A percentile compares a stretch with the other conserved stretches of the same genome.
Evolutionary conservation across 2,797 vertebrate genomes (phyloP).

Genomic region (Pseudomugil gertrudae): DNA sequence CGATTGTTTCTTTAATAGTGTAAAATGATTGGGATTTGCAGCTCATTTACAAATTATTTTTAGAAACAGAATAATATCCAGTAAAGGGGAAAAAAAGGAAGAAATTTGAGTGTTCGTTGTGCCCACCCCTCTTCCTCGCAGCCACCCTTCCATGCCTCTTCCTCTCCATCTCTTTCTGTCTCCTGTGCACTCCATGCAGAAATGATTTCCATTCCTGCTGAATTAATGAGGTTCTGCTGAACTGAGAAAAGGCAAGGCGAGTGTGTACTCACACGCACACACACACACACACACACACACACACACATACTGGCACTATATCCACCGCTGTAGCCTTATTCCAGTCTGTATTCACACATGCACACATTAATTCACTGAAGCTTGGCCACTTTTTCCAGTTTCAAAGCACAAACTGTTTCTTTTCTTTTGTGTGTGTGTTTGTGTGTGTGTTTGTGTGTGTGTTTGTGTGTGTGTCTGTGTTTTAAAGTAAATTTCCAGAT

Average conservation of each 20-base stretch:
- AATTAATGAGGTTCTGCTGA: constrained; percentile 90
- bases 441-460: too few relatives aligned
- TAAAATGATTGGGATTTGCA: constrained; percentile 25
- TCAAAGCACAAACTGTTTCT: constrained; percentile 50
- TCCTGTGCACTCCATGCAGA: constrained; percentile 81
- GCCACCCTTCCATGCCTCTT: constrained; percentile 62
- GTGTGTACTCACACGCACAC: constrained; percentile 50
- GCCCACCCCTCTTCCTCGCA: constrained; percentile 27
- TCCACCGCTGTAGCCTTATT: constrained; percentile 62
- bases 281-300: constrained; percentile 41
- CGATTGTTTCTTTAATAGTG: constrained; percentile 12
- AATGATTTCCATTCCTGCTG: constrained; percentile 87
- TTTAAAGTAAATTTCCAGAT: constrained; percentile 47
- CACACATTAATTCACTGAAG: constrained; percentile 54
- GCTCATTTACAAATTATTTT: constrained; percentile 51
- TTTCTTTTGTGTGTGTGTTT: background rate
- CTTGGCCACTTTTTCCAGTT: constrained; percentile 45
- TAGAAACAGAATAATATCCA: constrained; percentile 49
- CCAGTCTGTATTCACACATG: constrained; percentile 57
- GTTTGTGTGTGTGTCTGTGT: background rate
- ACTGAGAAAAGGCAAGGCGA: constrained; percentile 80
- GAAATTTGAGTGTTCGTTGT: constrained; percentile 64
- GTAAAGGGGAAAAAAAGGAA: constrained; percentile 54
- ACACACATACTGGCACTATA: constrained; percentile 33
- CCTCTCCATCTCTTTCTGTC: constrained; percentile 77